Evolutionary conservation across 2,113 vertebrate genomes (phyloP).

Genomic region (Macrotus californicus): DNA sequence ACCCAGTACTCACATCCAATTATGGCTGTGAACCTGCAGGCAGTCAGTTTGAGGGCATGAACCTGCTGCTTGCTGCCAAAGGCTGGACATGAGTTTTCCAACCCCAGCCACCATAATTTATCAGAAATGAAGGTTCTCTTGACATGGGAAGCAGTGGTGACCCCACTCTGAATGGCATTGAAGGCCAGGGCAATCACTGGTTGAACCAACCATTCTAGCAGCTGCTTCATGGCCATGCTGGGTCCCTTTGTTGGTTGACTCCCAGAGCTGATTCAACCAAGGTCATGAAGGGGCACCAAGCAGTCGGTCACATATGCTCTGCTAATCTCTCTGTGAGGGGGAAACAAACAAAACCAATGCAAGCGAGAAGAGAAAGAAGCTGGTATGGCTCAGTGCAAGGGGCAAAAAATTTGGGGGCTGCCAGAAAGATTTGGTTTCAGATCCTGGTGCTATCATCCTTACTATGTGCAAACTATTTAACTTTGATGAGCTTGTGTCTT

Average conservation of each 20-base stretch:
- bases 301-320: neutral
- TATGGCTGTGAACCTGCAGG: neutral
- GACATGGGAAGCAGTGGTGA: neutral
- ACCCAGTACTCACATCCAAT: slow-evolving; percentile 41
- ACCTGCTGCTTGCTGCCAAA: slow-evolving; percentile 21
- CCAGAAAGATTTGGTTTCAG: neutral
- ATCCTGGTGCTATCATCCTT: neutral
- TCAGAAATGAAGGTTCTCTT: slow-evolving; percentile 46
- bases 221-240: neutral
- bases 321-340: neutral
- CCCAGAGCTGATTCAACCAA: neutral
- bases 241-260: neutral
- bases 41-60: slow-evolving; percentile 47
- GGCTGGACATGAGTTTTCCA: neutral
- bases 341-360: neutral
- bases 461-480: neutral
- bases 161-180: neutral
- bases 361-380: neutral
- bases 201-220: neutral
- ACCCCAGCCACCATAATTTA: slow-evolving; percentile 37
- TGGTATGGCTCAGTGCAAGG: neutral
- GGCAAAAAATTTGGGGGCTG: neutral
- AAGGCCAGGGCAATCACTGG: slow-evolving; percentile 39
- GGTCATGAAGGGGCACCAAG: neutral
- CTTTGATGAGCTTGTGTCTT: neutral